phyloP scores from a whole-genome alignment of 2,888 invertebrate species.

The Perithous albicinctus region DNA sequence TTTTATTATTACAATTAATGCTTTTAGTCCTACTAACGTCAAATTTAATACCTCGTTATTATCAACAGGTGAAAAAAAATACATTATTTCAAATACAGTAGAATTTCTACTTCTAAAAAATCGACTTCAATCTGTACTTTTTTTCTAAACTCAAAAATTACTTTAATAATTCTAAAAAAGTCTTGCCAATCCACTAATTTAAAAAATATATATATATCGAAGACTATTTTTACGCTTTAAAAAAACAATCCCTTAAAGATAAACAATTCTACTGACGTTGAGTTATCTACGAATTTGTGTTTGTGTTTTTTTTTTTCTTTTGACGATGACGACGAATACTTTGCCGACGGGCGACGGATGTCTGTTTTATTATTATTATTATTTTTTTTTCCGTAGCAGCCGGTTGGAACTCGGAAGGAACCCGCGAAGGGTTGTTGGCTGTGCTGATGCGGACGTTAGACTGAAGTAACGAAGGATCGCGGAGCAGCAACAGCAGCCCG shows the following conservation, averaged over 20 bases:
- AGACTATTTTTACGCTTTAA: slow-evolving; percentile 7
- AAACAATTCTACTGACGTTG: slow-evolving; percentile 6
- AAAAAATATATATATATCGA: not conserved
- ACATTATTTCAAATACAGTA: too few species aligned
- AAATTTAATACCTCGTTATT: too few species aligned
- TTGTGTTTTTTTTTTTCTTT: too few species aligned
- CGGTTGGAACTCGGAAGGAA: slow-evolving; percentile 41
- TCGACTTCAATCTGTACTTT: too few species aligned
- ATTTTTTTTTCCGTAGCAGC: slow-evolving; percentile 39
- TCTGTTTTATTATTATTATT: too few species aligned
- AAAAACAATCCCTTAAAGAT: slow-evolving; percentile 1
- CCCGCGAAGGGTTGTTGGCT: slow-evolving; percentile 77
- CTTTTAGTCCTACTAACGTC: too few species aligned
- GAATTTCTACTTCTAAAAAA: too few species aligned
- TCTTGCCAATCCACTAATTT: too few species aligned
- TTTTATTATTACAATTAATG: too few species aligned
- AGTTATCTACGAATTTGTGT: slow-evolving; percentile 25
- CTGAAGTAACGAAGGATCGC: slow-evolving; percentile 80
- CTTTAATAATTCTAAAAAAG: too few species aligned
- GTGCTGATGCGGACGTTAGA: slow-evolving; percentile 83
- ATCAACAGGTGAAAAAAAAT: too few species aligned
- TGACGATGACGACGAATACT: slow-evolving; percentile 21
- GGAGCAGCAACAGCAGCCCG: slow-evolving; percentile 71
- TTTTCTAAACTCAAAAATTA: too few species aligned
- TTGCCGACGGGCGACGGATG: slow-evolving; percentile 5